Evolutionary conservation across 2,797 vertebrate genomes (phyloP), one percentile per base, ranked within the genome.

Genomic region (Onychomys torridus): DNA sequence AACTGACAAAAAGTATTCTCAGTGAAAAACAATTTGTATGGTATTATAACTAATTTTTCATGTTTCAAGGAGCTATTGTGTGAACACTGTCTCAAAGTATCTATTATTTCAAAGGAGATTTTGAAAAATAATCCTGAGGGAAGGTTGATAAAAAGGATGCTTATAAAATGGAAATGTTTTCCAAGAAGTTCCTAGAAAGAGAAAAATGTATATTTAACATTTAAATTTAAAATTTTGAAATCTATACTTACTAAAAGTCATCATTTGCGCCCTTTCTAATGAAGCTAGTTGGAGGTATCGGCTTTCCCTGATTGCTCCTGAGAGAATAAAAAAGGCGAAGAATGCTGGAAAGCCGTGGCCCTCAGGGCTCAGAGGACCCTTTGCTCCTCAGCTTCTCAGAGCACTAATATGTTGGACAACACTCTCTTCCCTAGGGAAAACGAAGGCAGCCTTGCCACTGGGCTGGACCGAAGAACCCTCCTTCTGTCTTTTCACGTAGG

Each of bases 171-270:
- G 37, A 91, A 82, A 11, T 75, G 88, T 92, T 97, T 96, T 90
- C 75, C 43, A 89, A 89, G 89, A 94, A 97, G 93, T 84, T 0
- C 67, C 37, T 8, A 92, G 10, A 59, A 95, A 89, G 29, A 85
- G 34, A 82, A 96, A 95, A 90, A 65, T 76, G 32, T 82, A 8
- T 86, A 82, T 95, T 95, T 76, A 75, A 65, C 32, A 78, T 79
- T 84, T 84, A 96, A 59, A 90, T 92, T 92, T 96, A 65, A 88
- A 93, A 85, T 90, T 96, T 95, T 32, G 61, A 16, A 93, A 88
- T 34, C 88, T 94, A 25, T 57, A 61, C 83, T 79, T 89, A 93
- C 90, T 82, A 83, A 77, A 94, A 85, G 59, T 82, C 7, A 82
- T 61, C 16, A 3, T n/a, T 77, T 91, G 95, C 76, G 3, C 32